Evolutionary conservation across 1,140 invertebrate genomes (phyloP), one percentile per base, ranked within the genome.

Genomic region (Drosophila azteca): DNA sequence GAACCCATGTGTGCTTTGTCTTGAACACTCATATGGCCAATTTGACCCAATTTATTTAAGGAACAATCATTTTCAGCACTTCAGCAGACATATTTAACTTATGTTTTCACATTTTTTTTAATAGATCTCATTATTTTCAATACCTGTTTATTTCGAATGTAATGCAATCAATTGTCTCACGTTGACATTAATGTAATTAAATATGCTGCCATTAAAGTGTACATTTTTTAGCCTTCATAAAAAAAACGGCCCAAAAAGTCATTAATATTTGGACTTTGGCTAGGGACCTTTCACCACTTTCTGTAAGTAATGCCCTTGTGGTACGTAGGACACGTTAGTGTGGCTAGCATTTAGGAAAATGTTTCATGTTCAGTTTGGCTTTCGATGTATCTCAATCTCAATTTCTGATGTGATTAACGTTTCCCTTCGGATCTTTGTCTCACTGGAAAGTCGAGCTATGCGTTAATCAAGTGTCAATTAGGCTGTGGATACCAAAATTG

Each of bases 401-500:
- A 54, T 45, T 52, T 50, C 44, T 50, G 52, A 59, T 78, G 79
- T 74, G 64, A 75, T 75, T 79, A 79, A 79, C 61, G 61, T 67
- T 43, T 6, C 29, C 46, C 65, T 52, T 61, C 83, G 61, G 62
- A 3, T 57, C 55, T 54, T 77, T 73, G 69, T 70, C 59, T 53
- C 13, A 9, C 20, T 35, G 29, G 24, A 22, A 17, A 17, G 60
- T 45, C 65, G 66, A 63, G 55, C 77, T 69, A 60, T 77, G 77
- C 80, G 81, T 85, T 84, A 85, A 85, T 84, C 80, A 84, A 85
- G 85, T 80, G 81, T 85, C 80, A 84, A 84, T 85, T 84, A 84
- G 61, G 63, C 64, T 73, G 81, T 72, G 77, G 81, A 64, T 85
- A 65, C 54, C 79, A 57, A 29, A 78, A 78, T 79, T 74, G 60